phyloP scores from a whole-genome alignment of 2,113 vertebrate genomes.

The Megalops atlanticus region DNA sequence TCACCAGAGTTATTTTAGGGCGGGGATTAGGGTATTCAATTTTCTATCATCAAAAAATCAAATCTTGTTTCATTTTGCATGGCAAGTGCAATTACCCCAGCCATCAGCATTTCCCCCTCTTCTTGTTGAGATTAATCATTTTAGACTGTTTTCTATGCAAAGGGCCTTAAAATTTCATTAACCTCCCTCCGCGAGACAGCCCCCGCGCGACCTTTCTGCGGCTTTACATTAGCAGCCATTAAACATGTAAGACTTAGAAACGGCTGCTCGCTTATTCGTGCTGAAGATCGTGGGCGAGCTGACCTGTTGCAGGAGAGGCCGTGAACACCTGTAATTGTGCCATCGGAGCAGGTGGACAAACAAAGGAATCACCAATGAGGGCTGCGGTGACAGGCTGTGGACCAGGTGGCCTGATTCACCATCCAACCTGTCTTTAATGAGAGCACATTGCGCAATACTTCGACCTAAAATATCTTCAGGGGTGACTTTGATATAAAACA shows the following conservation, averaged over 20 bases:
- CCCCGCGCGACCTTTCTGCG: neutral
- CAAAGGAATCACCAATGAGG: neutral
- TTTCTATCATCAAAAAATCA: slow-evolving; percentile 26
- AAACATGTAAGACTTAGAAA: slow-evolving; percentile 27
- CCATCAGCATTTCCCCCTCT: neutral
- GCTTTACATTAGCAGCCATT: slow-evolving; percentile 18
- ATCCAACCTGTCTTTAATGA: too few relatives aligned
- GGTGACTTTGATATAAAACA: neutral
- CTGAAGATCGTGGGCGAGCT: neutral
- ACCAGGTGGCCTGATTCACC: neutral
- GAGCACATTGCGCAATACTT: too few relatives aligned
- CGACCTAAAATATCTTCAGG: too few relatives aligned
- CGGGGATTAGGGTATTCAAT: slow-evolving; percentile 12
- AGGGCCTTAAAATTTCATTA: slow-evolving; percentile 27
- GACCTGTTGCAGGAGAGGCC: neutral
- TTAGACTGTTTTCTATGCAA: slow-evolving; percentile 19
- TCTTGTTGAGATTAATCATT: slow-evolving; percentile 19
- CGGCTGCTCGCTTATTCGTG: slow-evolving; percentile 19
- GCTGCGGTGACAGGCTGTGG: neutral
- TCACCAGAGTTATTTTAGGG: slow-evolving; percentile 1
- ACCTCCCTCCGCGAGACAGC: slow-evolving; percentile 9
- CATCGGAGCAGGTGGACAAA: neutral
- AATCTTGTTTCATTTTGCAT: slow-evolving; percentile 15
- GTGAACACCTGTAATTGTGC: neutral
- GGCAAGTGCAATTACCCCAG: slow-evolving; percentile 14